Percentiles rank a stretch among this genome's conserved stretches.
phyloP scores from a whole-genome alignment of 2,888 invertebrate genomes.

The Eucera pruinosa region DNA sequence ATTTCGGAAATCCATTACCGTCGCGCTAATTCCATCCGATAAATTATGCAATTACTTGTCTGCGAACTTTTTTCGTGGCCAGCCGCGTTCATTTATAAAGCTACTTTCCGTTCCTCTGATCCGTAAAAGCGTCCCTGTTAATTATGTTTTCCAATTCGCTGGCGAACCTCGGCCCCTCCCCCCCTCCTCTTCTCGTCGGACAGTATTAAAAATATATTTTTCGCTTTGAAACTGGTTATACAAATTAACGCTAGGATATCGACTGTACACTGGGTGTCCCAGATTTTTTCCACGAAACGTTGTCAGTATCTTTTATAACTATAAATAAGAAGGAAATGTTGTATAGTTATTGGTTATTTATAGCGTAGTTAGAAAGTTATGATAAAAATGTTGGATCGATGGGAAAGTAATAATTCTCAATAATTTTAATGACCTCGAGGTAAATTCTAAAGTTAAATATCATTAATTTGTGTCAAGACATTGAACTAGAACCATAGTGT shows the following conservation, averaged over 20 bases:
- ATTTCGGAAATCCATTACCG: slow-evolving; percentile 55
- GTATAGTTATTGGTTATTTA: no score
- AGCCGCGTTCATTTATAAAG: slow-evolving; percentile 12
- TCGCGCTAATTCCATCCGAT: slow-evolving; percentile 32
- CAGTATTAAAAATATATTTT: slow-evolving; percentile 22
- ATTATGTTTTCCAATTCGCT: slow-evolving; percentile 37
- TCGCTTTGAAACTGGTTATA: not conserved
- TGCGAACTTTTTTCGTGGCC: not conserved
- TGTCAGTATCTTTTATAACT: no score
- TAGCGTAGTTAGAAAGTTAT: no score
- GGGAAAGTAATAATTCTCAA: no score
- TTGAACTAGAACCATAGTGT: no score
- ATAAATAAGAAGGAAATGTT: no score
- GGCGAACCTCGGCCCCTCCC: not conserved
- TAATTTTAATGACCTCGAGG: no score
- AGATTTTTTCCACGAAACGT: no score
- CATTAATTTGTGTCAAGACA: no score
- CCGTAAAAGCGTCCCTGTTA: slow-evolving; percentile 28
- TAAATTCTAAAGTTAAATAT: no score
- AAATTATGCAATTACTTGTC: slow-evolving; percentile 47
- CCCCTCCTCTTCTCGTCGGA: not conserved
- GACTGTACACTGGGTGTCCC: no score
- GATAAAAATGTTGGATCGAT: no score
- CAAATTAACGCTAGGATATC: not conserved
- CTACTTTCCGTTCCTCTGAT: not conserved